These are phyloP conservation scores for Rhagologus leucostigma DNA, from an alignment of 2,113 vertebrate genomes.

Conservation along the genomic window DNA sequence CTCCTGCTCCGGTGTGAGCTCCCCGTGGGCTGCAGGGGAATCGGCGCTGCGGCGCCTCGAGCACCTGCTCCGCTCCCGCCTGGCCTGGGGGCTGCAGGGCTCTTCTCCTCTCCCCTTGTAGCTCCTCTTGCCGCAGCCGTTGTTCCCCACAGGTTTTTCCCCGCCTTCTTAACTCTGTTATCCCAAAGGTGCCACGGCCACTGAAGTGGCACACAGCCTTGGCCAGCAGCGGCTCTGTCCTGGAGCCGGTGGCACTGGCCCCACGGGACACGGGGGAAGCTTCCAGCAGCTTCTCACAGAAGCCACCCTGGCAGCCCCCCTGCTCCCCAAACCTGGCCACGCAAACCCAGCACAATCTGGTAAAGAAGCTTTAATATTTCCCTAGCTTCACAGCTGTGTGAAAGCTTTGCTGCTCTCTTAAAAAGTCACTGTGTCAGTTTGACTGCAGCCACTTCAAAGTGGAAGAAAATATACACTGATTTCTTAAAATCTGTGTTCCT, in stretches of 20 bases:
- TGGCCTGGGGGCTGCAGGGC: background rate
- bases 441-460: background rate
- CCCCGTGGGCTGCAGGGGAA: background rate
- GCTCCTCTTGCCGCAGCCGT: background rate
- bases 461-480: background rate
- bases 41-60: too few relatives aligned
- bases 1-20: fast-evolving
- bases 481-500: background rate
- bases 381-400: background rate
- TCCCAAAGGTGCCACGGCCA: background rate
- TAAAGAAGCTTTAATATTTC: background rate
- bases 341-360: background rate
- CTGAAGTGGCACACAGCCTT: background rate
- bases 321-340: background rate
- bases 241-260: too few relatives aligned
- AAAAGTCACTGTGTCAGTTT: background rate
- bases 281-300: background rate
- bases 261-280: fast-evolving
- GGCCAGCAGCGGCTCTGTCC: background rate
- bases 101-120: background rate
- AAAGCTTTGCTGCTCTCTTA: background rate
- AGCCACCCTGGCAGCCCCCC: background rate
- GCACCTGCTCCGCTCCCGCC: background rate
- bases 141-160: background rate
- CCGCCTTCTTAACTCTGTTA: too few relatives aligned